Evolutionary conservation across 2,113 vertebrate species (phyloP), one percentile per base, ranked within the genome.

Genomic region (Podarcis raffonei): DNA sequence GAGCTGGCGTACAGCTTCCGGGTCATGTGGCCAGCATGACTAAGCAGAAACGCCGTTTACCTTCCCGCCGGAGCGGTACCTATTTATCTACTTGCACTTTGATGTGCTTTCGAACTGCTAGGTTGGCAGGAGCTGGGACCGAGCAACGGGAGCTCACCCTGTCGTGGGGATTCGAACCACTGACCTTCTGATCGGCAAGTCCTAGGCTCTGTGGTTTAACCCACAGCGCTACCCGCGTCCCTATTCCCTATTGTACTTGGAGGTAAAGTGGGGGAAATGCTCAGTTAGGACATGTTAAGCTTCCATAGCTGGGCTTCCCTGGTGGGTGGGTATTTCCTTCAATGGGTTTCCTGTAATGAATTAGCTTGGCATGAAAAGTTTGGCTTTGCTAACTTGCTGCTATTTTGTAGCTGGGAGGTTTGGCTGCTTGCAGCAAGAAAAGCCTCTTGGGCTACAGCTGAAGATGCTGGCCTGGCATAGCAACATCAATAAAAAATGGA

Each of bases 381-480:
- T 27, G 6, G 75, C 32, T 87, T 75, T 66, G 8, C 53, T 32
- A 27, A 18, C 2, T 27, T 79, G 42, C 42, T 57, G 39, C 39
- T n/a, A 16, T 37, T 57, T 35, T 25, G 69, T 15, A 32, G n/a
- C 25, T 27, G 0, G 6, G 22, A 27, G 87, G 20, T 53, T 48
- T 80, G 1, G 22, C 48, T 76, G 0, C 23, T 68, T 68, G 39
- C 11, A 30, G n/a, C 0, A 6, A 59, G 1, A 12, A 23, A 15
- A 42, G 66, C 8, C 23, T 65, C 65, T 1, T 81, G 53, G 84
- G 87, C 83, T 20, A 23, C 12, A 39, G 66, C 84, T 81, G 53
- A 27, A 68, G 82, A 69, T 35, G 15, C 7, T 35, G 15, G 5
- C 42, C 81, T 82, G 76, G 78, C 39, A 48, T 22, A 78, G 35